These are phyloP conservation scores for Eupithecia subumbrata DNA, from an alignment of 2,888 invertebrate species.

Conservation along the genomic window DNA sequence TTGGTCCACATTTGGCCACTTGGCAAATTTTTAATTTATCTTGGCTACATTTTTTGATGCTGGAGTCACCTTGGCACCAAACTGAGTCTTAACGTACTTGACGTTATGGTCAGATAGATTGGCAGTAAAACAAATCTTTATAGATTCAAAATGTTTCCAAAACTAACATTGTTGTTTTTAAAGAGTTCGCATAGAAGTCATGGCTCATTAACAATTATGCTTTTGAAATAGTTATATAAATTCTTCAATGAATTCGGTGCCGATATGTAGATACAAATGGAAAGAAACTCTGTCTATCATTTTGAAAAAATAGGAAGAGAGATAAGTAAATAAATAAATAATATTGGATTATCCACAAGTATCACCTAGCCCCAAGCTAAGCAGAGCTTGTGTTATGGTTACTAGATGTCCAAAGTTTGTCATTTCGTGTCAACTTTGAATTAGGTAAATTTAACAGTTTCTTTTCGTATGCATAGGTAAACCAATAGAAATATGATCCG, in stretches of 20 bases:
- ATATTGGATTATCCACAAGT: too few relatives aligned
- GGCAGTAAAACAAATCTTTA: background rate
- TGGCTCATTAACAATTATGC: background rate
- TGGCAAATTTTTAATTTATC: background rate
- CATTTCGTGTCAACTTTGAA: background rate
- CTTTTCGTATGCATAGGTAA: background rate
- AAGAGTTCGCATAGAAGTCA: background rate
- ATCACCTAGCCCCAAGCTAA: too few relatives aligned
- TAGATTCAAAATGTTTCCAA: background rate
- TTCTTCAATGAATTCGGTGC: background rate
- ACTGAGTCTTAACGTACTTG: background rate
- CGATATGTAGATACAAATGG: too few relatives aligned
- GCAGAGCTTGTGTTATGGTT: too few relatives aligned
- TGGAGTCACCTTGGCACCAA: background rate
- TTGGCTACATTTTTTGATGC: background rate
- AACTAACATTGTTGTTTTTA: background rate
- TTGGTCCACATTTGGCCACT: slow-evolving; percentile 17
- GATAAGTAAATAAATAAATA: too few relatives aligned
- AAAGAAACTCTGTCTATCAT: background rate
- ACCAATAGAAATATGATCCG: too few relatives aligned
- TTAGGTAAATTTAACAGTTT: background rate
- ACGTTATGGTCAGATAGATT: background rate
- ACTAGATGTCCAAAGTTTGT: background rate
- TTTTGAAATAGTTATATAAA: background rate
- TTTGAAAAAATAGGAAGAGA: background rate